Conservation (phyloP, 2,113 vertebrate species). For the Microtus ochrogaster region DNA sequence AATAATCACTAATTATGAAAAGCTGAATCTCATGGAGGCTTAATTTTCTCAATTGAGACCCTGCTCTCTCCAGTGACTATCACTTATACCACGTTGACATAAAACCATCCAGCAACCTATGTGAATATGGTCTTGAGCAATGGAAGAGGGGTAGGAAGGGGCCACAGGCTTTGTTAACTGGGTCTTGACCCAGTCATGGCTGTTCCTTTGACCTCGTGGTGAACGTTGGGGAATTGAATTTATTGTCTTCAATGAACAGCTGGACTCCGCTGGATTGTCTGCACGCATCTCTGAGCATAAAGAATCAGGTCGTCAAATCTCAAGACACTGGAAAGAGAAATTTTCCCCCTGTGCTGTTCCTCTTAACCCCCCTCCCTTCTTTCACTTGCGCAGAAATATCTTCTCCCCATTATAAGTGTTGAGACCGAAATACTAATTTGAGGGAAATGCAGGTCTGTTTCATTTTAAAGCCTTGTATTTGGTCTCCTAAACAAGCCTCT, state of each 20-base stretch:
- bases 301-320: neutral
- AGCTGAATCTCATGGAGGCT: neutral
- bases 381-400: neutral
- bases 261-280: neutral
- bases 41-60: neutral
- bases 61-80: neutral
- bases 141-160: neutral
- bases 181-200: neutral
- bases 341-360: neutral
- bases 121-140: neutral
- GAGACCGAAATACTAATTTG: neutral
- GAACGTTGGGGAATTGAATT: neutral
- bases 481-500: neutral
- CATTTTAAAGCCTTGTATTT: neutral
- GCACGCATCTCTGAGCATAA: neutral
- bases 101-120: neutral
- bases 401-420: neutral
- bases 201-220: neutral
- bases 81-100: neutral
- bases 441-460: neutral
- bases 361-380: neutral
- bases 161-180: neutral
- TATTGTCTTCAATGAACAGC: neutral
- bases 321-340: neutral
- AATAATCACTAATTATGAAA: neutral